Evolutionary conservation across 2,888 invertebrate genomes (phyloP).

Genomic region (Gibbula magus): DNA sequence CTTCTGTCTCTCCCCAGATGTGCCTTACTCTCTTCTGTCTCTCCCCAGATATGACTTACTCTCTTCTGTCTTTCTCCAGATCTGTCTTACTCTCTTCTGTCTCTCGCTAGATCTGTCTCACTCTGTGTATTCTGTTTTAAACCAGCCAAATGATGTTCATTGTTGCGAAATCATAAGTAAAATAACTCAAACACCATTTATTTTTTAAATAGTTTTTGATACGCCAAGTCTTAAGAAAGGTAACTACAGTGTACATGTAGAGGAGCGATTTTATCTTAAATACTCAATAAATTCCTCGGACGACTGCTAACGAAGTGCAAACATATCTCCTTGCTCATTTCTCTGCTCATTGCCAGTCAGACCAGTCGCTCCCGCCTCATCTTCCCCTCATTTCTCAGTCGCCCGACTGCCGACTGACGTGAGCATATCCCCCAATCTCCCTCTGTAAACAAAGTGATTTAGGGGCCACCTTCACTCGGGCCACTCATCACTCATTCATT

Average conservation of each 20-base stretch:
- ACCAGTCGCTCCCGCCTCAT: background rate
- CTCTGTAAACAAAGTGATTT: conserved; percentile 13
- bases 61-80: background rate
- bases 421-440: background rate
- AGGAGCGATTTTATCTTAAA: no score
- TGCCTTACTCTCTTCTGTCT: background rate
- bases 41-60: background rate
- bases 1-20: background rate
- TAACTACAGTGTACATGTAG: no score
- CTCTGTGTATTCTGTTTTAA: background rate
- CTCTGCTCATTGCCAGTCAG: no score
- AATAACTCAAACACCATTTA: no score
- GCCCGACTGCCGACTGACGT: conserved; percentile 1
- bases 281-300: no score
- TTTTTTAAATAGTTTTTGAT: no score
- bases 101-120: background rate
- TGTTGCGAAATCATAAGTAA: no score
- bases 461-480: background rate
- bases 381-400: background rate
- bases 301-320: no score
- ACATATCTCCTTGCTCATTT: no score
- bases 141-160: no score
- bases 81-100: background rate
- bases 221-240: no score
- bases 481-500: background rate